Conservation (phyloP, 2,113 vertebrate species). For the Pandion haliaetus region DNA sequence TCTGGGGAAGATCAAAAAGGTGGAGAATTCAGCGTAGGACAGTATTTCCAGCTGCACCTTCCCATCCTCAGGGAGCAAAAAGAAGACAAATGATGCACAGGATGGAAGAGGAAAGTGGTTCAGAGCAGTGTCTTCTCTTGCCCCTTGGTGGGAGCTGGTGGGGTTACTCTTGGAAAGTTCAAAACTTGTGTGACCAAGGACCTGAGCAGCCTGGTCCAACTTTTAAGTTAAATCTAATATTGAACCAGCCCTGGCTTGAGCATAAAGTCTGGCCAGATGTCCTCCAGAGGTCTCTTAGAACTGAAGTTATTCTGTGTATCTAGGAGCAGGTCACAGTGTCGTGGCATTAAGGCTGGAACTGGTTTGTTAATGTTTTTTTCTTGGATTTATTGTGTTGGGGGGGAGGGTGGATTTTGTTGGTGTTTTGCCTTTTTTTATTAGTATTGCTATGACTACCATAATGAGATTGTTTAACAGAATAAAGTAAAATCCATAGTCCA, state of each 20-base stretch:
- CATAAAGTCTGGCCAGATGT: neutral
- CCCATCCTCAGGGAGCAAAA: neutral
- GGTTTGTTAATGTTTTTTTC: neutral
- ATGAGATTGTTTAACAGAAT: neutral
- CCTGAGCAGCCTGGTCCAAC: neutral
- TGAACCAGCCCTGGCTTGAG: neutral
- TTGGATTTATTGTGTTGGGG: neutral
- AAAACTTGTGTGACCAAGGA: neutral
- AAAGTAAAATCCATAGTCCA: neutral
- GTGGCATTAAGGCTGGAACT: neutral
- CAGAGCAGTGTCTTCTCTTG: neutral
- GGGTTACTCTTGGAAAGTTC: neutral
- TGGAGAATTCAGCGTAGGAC: neutral
- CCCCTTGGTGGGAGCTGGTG: neutral
- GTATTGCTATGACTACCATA: neutral
- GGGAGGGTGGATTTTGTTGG: too few species aligned
- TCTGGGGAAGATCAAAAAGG: neutral
- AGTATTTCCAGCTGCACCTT: neutral
- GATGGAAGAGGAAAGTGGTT: neutral
- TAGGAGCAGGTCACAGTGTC: neutral
- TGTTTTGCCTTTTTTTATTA: too few species aligned
- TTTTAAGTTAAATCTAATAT: neutral
- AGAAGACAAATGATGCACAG: too few species aligned
- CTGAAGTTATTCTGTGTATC: neutral
- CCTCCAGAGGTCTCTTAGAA: neutral